Evolutionary conservation across 2,797 vertebrate species (phyloP).

Genomic region (Paedocypris micromegethes): DNA sequence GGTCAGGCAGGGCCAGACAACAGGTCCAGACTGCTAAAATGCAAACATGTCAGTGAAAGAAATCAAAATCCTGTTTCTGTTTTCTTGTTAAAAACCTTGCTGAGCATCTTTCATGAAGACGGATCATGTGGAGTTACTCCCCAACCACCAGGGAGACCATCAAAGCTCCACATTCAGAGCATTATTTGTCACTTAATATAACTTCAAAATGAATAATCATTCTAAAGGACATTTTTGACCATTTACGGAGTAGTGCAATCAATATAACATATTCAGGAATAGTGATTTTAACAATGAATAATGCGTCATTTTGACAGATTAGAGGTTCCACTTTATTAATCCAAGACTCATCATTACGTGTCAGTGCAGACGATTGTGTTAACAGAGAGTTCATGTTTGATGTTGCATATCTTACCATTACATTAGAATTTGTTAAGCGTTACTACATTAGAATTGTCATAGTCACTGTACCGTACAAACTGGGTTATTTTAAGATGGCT

Average conservation of each 20-base stretch:
- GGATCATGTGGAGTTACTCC: conserved; percentile 12
- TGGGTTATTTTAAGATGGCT: too few relatives aligned
- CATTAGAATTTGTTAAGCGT: too few relatives aligned
- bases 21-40: conserved; percentile 41
- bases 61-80: conserved; percentile 46
- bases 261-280: conserved; percentile 29
- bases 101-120: conserved; percentile 30
- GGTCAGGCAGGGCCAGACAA: conserved; percentile 3
- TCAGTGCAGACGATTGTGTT: too few relatives aligned
- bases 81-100: conserved; percentile 4
- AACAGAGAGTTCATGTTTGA: too few relatives aligned
- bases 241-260: conserved; percentile 22
- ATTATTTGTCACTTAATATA: conserved; percentile 36
- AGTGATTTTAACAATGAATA: conserved; percentile 19
- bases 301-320: conserved; percentile 22
- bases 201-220: conserved; percentile 27
- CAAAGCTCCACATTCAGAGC: neutral
- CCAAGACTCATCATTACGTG: neutral
- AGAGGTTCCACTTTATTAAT: neutral
- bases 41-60: conserved; percentile 4
- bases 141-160: neutral
- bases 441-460: too few relatives aligned
- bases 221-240: conserved; percentile 29
- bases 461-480: too few relatives aligned
- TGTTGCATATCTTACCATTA: too few relatives aligned